Conservation (phyloP, 2,113 vertebrate species). For the Uropsilus gracilis region DNA sequence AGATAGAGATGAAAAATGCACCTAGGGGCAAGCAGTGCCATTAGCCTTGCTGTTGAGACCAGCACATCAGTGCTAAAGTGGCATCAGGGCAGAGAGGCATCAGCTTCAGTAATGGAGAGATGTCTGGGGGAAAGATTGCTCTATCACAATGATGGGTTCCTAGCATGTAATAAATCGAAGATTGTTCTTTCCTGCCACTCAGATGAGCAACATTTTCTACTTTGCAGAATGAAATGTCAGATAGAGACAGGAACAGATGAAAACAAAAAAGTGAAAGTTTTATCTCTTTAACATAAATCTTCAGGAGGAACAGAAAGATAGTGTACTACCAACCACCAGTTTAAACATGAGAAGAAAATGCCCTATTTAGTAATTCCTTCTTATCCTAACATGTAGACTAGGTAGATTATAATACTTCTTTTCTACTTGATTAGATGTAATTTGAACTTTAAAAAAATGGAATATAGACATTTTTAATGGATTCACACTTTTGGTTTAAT, state of each 20-base stretch:
- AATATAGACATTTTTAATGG: not conserved
- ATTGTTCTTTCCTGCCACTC: slow-evolving; percentile 81
- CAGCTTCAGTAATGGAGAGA: slow-evolving; percentile 88
- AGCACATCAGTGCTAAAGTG: slow-evolving; percentile 83
- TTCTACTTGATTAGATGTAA: not conserved
- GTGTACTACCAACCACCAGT: not conserved
- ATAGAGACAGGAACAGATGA: slow-evolving; percentile 79
- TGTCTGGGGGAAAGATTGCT: slow-evolving; percentile 90
- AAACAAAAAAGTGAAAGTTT: slow-evolving; percentile 80
- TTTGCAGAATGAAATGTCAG: slow-evolving; percentile 83
- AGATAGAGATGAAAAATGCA: slow-evolving; percentile 82
- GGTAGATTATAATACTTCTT: not conserved
- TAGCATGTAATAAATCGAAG: slow-evolving; percentile 87
- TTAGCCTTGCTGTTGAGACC: slow-evolving; percentile 74
- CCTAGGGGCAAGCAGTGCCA: not conserved
- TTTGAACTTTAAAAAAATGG: not conserved
- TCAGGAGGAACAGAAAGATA: slow-evolving; percentile 47
- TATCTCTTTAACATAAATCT: slow-evolving; percentile 84
- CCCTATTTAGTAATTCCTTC: slow-evolving; percentile 47
- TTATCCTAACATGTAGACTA: not conserved
- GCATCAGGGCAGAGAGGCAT: slow-evolving; percentile 83
- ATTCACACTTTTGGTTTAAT: not conserved
- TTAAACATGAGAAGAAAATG: not conserved
- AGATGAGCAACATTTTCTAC: slow-evolving; percentile 83
- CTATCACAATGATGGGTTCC: slow-evolving; percentile 85